A percentile compares a stretch with the other conserved stretches of the same genome.
Evolutionary conservation across 2,797 vertebrate species (phyloP).

Genomic region (Hybognathus amarus): DNA sequence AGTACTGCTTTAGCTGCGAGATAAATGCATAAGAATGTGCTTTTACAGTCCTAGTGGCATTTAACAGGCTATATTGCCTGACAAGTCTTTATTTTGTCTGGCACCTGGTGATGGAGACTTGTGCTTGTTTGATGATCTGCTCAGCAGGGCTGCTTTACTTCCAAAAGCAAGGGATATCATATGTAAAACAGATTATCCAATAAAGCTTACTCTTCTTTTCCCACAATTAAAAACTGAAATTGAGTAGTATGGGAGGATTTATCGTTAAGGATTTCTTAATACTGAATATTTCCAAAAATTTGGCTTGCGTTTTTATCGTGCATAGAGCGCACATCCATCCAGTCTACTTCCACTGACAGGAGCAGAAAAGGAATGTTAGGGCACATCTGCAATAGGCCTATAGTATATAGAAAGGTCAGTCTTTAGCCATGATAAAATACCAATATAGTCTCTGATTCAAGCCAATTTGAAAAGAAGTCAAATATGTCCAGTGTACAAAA

Average conservation of each 20-base stretch:
- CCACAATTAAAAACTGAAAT: slow-evolving; percentile 52
- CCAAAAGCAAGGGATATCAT: slow-evolving; percentile 60
- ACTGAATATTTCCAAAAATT: slow-evolving; percentile 60
- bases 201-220: slow-evolving; percentile 58
- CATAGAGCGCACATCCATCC: slow-evolving; percentile 10
- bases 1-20: neutral
- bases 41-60: slow-evolving; percentile 68
- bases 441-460: neutral
- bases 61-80: slow-evolving; percentile 68
- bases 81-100: slow-evolving; percentile 70
- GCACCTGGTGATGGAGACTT: slow-evolving; percentile 59
- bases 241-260: slow-evolving; percentile 27
- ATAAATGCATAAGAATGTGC: slow-evolving; percentile 66
- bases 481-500: slow-evolving; percentile 2
- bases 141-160: slow-evolving; percentile 64
- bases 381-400: neutral
- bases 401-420: neutral
- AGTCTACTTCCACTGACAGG: slow-evolving; percentile 31
- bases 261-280: slow-evolving; percentile 56
- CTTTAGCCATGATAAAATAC: slow-evolving; percentile 33
- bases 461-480: slow-evolving; percentile 20
- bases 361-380: neutral
- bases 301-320: slow-evolving; percentile 43
- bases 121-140: slow-evolving; percentile 63
- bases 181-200: slow-evolving; percentile 70